Evolutionary conservation across 2,113 vertebrate species (phyloP).

Genomic region (Nothocercus julius): DNA sequence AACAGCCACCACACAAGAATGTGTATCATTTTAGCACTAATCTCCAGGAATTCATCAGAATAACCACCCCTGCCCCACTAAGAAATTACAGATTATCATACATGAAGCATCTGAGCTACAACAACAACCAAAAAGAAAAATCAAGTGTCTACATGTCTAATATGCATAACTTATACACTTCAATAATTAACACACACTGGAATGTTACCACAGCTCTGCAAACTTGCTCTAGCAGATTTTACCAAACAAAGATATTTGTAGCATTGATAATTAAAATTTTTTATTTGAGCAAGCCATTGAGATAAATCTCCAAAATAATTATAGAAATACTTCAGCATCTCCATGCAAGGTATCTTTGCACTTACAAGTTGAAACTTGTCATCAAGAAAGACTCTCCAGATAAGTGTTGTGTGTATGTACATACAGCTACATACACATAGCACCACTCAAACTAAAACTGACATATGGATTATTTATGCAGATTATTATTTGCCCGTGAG

Average conservation of each 20-base stretch:
- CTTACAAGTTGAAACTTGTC: background rate
- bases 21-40: background rate
- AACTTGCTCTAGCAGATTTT: slow-evolving; percentile 52
- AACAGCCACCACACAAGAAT: background rate
- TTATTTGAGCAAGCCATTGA: background rate
- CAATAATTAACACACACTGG: slow-evolving; percentile 44
- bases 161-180: slow-evolving; percentile 46
- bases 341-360: background rate
- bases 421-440: background rate
- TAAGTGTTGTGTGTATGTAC: too few relatives aligned
- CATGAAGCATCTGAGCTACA: background rate
- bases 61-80: background rate
- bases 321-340: background rate
- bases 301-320: background rate
- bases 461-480: background rate
- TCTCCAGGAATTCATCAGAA: background rate
- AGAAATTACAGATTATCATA: background rate
- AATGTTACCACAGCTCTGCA: slow-evolving; percentile 57
- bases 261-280: background rate
- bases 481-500: background rate
- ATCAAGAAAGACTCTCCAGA: background rate
- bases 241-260: slow-evolving; percentile 41
- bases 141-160: slow-evolving; percentile 58
- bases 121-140: background rate
- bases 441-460: background rate